Base-by-base conservation (phyloP, 35 echinoderm and acorn worm species). In the Heliocidaris tuberculata region DNA sequence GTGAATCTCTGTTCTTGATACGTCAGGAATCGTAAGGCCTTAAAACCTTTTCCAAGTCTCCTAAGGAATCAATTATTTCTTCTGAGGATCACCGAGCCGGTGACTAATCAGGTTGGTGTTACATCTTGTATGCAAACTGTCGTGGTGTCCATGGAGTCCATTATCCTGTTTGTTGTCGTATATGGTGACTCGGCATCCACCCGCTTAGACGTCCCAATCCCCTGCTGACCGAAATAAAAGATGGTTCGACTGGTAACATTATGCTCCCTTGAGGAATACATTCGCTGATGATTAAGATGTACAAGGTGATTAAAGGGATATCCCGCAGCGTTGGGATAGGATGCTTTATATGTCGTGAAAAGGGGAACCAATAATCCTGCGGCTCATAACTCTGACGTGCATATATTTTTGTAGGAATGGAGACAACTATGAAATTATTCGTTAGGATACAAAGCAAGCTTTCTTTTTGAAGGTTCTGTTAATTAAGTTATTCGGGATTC, bases 241-340 rank as follows among this genome's bases (percentile, higher is more conserved):
- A 78, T 19, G 65, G 21, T n/a, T 78, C 17, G 65, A 27, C 65
- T 78, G 0, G 65, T 78, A 78, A 78, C 65, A 78, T n/a, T 78
- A 27, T 24, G 65, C 65, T 78, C 65, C 65, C 65, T 78, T 78
- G 65, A 78, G 65, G 65, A 78, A 78, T 78, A 78, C 65, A 78
- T 78, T 78, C 65, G 65, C 6, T n/a, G 65, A 78, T 78, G 65
- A 78, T 78, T 78, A 78, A 78, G 65, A 78, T 78, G 65, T 78
- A 78, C 65, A 27, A 78, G 65, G 65, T 78, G 65, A 78, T 78
- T 78, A 78, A 27, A 78, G 65, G 65, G 65, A 21, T 78, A 78
- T 78, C 65, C 65, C 27, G 6, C 65, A 78, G 65, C 65, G 27
- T 27, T 27, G 15, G 65, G 4, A 78, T 27, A 6, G 21, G 65